Evolutionary conservation across 2,797 vertebrate species (phyloP), one percentile per base, ranked within the genome.

Genomic region (Siniperca undulata): DNA sequence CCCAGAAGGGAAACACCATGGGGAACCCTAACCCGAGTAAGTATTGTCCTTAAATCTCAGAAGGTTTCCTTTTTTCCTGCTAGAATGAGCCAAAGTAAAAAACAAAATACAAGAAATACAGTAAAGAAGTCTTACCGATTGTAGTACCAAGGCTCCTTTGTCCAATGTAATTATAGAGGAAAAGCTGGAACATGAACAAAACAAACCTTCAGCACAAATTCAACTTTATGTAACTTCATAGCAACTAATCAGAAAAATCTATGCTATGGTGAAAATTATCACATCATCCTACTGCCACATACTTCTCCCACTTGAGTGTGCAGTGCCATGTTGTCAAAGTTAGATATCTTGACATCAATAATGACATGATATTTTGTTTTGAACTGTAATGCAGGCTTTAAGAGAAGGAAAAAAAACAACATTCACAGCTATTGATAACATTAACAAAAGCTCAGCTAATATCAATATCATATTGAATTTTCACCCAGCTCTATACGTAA

Each of bases 151-250:
- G 24, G 69, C 89, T 95, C 19, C 81, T 90, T 74, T 96, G 94
- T 46, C 96, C 96, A 1, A 97, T 77, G 72, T 69, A 81, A 73
- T 97, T 96, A 82, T 95, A 96, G 69, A 97, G 83, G 84, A 94
- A 97, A 53, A 97, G 92, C 96, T 96, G 86, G 2, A 83, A 86
- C 0, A 13, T 20, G 4, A 76, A 70, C 6, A 82, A 76, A 79
- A 69, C 3, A 67, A 48, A 53, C 13, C 27, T 61, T 61, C n/a
- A 76, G 27, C 22, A 42, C 36, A 44, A 22, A 40, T 70, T 34
- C 7, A 27, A 46, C 20, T 52, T 59, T 5, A 34, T 42, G 6
- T 27, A 1, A 11, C 17, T 2, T 59, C 20, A 50, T 30, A 30
- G 40, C 4, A 72, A 42, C 20, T 34, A 5, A 42, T 11, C 0